Conservation (phyloP, 2,113 vertebrate genomes). For the Columba livia region DNA sequence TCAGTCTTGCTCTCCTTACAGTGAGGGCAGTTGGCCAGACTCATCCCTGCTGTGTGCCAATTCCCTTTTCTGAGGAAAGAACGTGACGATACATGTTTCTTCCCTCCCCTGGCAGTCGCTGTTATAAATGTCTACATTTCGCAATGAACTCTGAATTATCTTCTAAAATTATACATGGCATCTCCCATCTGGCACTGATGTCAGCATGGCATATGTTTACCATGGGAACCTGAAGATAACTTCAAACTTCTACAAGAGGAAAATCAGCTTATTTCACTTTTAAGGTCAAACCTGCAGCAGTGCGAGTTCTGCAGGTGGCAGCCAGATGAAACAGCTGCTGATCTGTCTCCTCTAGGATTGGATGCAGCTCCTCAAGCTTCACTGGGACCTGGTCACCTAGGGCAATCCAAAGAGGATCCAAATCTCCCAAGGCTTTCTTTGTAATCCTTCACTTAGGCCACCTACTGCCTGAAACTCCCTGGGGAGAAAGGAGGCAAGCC, state of each 20-base stretch:
- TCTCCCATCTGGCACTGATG: conserved; percentile 14
- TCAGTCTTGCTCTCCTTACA: background rate
- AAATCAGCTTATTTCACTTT: background rate
- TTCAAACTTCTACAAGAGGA: background rate
- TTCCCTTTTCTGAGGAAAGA: conserved; percentile 19
- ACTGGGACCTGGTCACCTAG: background rate
- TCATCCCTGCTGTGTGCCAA: background rate
- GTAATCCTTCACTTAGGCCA: background rate
- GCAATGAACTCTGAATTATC: conserved; percentile 32
- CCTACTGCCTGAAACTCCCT: background rate
- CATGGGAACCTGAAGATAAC: background rate
- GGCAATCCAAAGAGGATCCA: background rate
- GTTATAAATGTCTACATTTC: conserved; percentile 1
- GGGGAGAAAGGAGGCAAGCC: background rate
- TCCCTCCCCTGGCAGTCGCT: background rate
- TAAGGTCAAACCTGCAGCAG: background rate
- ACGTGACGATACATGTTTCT: conserved; percentile 19
- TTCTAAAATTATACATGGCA: conserved; percentile 38
- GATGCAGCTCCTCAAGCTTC: background rate
- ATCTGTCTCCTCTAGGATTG: background rate
- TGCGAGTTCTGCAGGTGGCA: background rate
- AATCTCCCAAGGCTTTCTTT: background rate
- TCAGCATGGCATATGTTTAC: background rate
- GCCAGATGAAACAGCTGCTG: background rate
- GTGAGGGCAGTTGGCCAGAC: background rate